phyloP scores from a whole-genome alignment of 1,140 invertebrate species.

The Drosophila orena region DNA sequence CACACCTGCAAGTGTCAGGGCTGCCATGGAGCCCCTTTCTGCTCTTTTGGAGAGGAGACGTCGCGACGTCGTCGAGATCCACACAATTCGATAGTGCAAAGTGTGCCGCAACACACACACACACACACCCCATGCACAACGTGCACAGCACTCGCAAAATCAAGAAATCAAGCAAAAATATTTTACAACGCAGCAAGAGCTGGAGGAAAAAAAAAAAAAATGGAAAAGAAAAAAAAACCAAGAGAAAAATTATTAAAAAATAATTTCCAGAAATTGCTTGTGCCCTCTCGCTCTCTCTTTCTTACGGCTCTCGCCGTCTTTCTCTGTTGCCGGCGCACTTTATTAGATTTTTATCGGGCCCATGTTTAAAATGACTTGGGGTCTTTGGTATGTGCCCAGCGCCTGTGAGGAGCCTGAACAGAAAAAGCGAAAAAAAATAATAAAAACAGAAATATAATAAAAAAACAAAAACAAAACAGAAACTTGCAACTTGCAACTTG shows the following conservation, averaged over 20 bases:
- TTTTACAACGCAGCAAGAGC: slow-evolving; percentile 37
- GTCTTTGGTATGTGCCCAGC: slow-evolving; percentile 50
- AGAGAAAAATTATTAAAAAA: slow-evolving; percentile 69
- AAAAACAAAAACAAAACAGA: slow-evolving; percentile 17
- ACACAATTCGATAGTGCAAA: slow-evolving; percentile 78
- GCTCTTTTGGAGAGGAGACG: slow-evolving; percentile 31
- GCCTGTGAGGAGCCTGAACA: slow-evolving; percentile 30
- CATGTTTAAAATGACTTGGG: slow-evolving; percentile 72
- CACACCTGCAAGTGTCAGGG: slow-evolving; percentile 79
- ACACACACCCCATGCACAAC: slow-evolving; percentile 1
- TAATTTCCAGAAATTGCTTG: slow-evolving; percentile 77
- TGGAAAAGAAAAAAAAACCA: slow-evolving; percentile 1
- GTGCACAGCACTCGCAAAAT: slow-evolving; percentile 40
- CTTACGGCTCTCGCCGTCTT: slow-evolving; percentile 17
- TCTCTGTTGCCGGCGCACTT: slow-evolving; percentile 52
- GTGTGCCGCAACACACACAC: slow-evolving; percentile 59
- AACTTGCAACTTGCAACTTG: slow-evolving; percentile 18
- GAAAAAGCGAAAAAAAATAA: slow-evolving; percentile 7
- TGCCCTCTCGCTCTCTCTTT: slow-evolving; percentile 11
- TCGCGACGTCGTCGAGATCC: slow-evolving; percentile 56
- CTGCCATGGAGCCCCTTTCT: slow-evolving; percentile 39
- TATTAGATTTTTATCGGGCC: slow-evolving; percentile 76
- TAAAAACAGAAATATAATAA: background rate
- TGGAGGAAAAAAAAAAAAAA: background rate
- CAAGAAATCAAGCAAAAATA: slow-evolving; percentile 62